Evolutionary conservation across 2,797 vertebrate genomes (phyloP), one percentile per base, ranked within the genome.

Genomic region (Enteromius trimaculatus): DNA sequence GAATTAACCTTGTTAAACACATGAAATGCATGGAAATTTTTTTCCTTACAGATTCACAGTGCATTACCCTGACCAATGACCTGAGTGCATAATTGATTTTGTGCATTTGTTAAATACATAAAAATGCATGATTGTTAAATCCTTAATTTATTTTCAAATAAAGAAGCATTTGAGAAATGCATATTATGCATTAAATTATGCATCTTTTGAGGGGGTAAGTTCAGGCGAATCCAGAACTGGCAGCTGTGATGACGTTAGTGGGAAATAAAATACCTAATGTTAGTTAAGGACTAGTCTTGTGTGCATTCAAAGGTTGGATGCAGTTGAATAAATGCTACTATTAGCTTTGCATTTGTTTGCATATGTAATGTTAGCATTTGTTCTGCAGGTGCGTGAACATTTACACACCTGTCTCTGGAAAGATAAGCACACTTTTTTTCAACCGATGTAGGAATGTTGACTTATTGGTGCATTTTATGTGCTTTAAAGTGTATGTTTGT

Each of bases 311-410:
- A 34, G 39, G 26, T n/a, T 13, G 4, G 17, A 74, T 49, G 17
- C 29, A 5, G 26, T 21, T 53, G 71, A 55, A 74, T 37, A 34
- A 53, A 55, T 55, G 19, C 71, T 14, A 34, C 29, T 34, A 5
- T 29, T 19, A 29, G 23, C 69, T 47, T 71, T 47, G 16, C 42
- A 31, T 29, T 72, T 19, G 69, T 74, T 74, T 53, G 71, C 71
- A 1, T 34, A n/a, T 72, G 44, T 47, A 72, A 21, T 34, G 17
- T 10, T 74, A 21, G 6, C 29, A 55, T 55, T 55, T 75, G 29
- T 55, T n/a, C 71, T 34, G 29, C 29, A 74, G 29, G 49, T 53
- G 47, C 29, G 21, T 8, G 29, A n/a, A 74, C 29, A 74, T 55
- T 53, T 74, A 37, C 29, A 34, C 11, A n/a, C 6, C 26, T 64